These are phyloP conservation scores for Mixornis gularis DNA, from an alignment of 2,113 vertebrate species.

Conservation along the genomic window DNA sequence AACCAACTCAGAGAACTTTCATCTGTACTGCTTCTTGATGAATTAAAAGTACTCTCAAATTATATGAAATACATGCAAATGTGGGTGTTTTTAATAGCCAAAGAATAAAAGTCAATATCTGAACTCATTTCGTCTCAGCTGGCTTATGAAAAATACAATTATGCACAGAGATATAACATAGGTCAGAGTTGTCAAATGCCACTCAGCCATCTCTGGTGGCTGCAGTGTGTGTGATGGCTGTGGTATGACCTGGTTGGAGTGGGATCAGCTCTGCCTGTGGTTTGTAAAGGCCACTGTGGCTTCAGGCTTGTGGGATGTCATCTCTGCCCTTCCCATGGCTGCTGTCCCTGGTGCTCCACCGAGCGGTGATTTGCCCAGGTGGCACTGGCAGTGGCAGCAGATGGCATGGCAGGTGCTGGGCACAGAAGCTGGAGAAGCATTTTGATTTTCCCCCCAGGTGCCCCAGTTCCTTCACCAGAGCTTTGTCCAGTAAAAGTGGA, in stretches of 20 bases:
- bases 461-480: neutral
- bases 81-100: neutral
- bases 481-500: neutral
- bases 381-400: conserved; percentile 25
- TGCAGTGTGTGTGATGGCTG: neutral
- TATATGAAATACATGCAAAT: neutral
- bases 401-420: conserved; percentile 49
- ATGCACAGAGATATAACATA: neutral
- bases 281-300: neutral
- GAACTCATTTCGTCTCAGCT: neutral
- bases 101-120: neutral
- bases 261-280: neutral
- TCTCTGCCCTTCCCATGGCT: neutral
- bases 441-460: neutral
- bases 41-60: neutral
- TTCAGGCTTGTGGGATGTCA: neutral
- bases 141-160: neutral
- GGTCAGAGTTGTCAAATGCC: conserved; percentile 1
- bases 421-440: neutral
- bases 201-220: neutral
- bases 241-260: accelerated
- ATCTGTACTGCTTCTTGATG: neutral
- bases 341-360: neutral
- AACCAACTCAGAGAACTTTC: neutral
- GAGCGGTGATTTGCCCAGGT: neutral